Percentiles rank a stretch among this genome's conserved stretches.
Conservation (phyloP, 2,797 vertebrate species). For the Craterocephalus amniculus region DNA sequence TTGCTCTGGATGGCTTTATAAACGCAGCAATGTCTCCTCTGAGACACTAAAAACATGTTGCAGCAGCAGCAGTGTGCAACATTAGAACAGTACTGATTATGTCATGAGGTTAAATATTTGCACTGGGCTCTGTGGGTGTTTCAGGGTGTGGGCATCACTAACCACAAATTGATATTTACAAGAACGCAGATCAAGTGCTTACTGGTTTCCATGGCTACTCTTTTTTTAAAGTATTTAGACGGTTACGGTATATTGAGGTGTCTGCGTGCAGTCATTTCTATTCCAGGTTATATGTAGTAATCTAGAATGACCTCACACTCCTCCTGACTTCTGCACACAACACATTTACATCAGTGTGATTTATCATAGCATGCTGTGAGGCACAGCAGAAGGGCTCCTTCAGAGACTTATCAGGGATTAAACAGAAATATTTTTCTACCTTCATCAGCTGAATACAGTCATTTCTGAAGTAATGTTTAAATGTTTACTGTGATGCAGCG, state of each 20-base stretch:
- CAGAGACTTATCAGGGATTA: not conserved
- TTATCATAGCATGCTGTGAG: conserved; percentile 7
- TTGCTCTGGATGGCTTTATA: not conserved
- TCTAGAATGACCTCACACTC: conserved; percentile 37
- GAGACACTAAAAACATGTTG: conserved; percentile 22
- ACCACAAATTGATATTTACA: conserved; percentile 80
- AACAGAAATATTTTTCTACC: not conserved
- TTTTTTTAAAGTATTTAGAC: too few relatives aligned
- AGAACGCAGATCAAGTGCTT: conserved; percentile 61
- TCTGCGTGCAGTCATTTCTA: conserved; percentile 55
- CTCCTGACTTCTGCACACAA: conserved; percentile 13
- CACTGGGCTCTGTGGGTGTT: conserved; percentile 65
- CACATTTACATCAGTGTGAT: conserved; percentile 3
- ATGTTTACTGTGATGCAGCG: conserved; percentile 5
- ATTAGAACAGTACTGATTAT: conserved; percentile 52
- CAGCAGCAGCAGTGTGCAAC: conserved; percentile 21
- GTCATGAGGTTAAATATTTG: conserved; percentile 75
- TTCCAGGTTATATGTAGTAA: conserved; percentile 30
- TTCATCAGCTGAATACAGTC: conserved; percentile 1
- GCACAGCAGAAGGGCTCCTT: conserved; percentile 8
- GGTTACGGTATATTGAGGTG: conserved; percentile 47
- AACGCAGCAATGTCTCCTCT: conserved; percentile 2
- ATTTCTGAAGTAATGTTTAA: conserved; percentile 8
- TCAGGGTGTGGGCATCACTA: conserved; percentile 66
- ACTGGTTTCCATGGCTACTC: conserved; percentile 59